Base-by-base conservation (phyloP, 2,113 vertebrate species). In the Montifringilla adamsi region DNA sequence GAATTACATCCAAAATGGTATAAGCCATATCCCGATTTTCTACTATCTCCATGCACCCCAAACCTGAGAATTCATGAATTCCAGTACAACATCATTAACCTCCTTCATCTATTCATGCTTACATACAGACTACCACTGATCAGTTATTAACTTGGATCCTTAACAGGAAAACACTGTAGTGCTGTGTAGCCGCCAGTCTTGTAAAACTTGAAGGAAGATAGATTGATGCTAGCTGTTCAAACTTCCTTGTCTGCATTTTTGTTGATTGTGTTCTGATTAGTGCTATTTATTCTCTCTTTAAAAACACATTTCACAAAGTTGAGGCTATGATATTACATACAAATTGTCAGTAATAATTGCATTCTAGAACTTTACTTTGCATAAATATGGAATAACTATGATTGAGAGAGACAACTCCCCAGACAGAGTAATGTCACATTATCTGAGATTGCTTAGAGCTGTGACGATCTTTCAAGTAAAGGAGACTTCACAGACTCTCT, bases 11-110 rank as follows among this genome's bases (percentile, higher is more conserved):
- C 28, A 58, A 67, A 88, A 69, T 12, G 6, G 0, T n/a, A 0
- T 33, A 56, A 49, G 2, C 43, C 5, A 37, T 20, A 64, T 17
- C 5, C 5, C 0, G 0, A 41, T 73, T 73, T 76, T 49, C 33
- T 74, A 28, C 22, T 60, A 2, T 41, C 6, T 69, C 39, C 17
- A 37, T 12, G 3, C 28, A 59, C 11, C 2, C 12, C 8, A 70
- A 70, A 83, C 18, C 5, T 31, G 30, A 88, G 27, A 64, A 69
- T 74, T 82, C 41, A 37, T 47, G 5, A 60, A 74, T 74, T 85
- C 6, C 6, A 30, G 17, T 22, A n/a, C 46, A 67, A 7, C 14
- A 47, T 22, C 5, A 46, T 60, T 55, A 77, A 55, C 9, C 2
- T 1, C 6, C 21, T 69, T 82, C 17, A 46, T 39, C 19, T 56